Percentiles rank a stretch among this genome's conserved stretches.
Evolutionary conservation across 2,113 vertebrate species (phyloP).

Genomic region (Caloenas nicobarica): DNA sequence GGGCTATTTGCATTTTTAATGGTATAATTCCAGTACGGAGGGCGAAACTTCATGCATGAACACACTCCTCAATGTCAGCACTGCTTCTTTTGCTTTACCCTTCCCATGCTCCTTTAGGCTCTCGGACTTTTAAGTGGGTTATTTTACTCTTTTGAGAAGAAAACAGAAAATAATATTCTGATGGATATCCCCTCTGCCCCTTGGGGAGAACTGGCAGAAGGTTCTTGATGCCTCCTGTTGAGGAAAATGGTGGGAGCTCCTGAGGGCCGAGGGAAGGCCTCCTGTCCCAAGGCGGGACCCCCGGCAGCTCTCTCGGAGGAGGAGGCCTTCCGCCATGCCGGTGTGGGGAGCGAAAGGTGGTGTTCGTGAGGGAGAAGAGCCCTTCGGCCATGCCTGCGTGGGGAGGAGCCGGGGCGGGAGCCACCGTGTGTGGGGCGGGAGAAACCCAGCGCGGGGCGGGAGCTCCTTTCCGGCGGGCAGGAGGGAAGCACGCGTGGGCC

Average conservation of each 20-base stretch:
- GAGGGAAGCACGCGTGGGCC: neutral
- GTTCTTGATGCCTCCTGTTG: neutral
- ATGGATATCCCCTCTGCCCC: no score
- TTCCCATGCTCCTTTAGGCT: neutral
- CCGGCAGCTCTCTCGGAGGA: fast-evolving
- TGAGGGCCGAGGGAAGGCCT: neutral
- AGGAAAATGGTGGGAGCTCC: neutral
- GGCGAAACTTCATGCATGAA: fast-evolving
- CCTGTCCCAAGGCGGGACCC: fast-evolving
- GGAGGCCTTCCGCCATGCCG: no score
- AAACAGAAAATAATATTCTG: neutral
- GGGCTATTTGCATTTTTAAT: neutral
- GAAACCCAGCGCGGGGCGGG: neutral
- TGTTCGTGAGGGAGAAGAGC: fast-evolving
- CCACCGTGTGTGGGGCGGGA: neutral
- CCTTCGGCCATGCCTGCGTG: neutral
- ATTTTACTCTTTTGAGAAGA: neutral
- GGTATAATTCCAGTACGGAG: neutral
- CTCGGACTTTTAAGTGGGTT: neutral
- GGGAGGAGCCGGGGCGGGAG: neutral
- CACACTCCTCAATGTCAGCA: neutral
- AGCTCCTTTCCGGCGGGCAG: neutral
- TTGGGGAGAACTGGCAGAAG: fast-evolving
- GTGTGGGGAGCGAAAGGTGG: fast-evolving
- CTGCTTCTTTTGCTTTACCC: neutral